phyloP scores from a whole-genome alignment of 2,888 invertebrate species.

The Cremastinae sp. region DNA sequence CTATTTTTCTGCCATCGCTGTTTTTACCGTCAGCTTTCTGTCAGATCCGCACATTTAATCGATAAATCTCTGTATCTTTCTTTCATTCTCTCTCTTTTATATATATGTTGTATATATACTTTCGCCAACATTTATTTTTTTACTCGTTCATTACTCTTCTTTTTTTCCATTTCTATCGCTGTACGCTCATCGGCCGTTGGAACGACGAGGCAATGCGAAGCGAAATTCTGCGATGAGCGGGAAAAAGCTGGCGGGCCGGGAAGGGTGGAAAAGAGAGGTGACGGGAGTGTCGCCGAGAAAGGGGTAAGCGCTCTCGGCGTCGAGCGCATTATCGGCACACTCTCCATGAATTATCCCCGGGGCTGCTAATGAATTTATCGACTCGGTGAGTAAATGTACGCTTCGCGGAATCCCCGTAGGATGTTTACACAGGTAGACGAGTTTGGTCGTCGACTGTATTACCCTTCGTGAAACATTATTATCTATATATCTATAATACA shows the following conservation, averaged over 20 bases:
- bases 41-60: too few species aligned
- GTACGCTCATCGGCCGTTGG: too few species aligned
- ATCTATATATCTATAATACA: constrained; percentile 36
- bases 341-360: constrained; percentile 56
- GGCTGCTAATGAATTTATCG: constrained; percentile 61
- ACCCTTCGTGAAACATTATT: background rate
- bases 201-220: too few species aligned
- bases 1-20: too few species aligned
- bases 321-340: constrained; percentile 56
- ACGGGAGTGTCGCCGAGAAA: too few species aligned
- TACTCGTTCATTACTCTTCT: background rate
- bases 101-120: too few species aligned
- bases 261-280: too few species aligned
- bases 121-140: constrained; percentile 2
- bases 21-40: too few species aligned
- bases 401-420: constrained; percentile 54
- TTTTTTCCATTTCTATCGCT: too few species aligned
- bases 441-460: constrained; percentile 17
- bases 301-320: constrained; percentile 51
- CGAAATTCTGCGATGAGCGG: too few species aligned
- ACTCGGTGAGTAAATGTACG: constrained; percentile 60
- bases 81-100: background rate
- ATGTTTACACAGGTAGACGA: constrained; percentile 57
- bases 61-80: too few species aligned
- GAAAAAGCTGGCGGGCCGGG: too few species aligned